phyloP scores from a whole-genome alignment of 2,113 vertebrate species.

The Turnix velox region DNA sequence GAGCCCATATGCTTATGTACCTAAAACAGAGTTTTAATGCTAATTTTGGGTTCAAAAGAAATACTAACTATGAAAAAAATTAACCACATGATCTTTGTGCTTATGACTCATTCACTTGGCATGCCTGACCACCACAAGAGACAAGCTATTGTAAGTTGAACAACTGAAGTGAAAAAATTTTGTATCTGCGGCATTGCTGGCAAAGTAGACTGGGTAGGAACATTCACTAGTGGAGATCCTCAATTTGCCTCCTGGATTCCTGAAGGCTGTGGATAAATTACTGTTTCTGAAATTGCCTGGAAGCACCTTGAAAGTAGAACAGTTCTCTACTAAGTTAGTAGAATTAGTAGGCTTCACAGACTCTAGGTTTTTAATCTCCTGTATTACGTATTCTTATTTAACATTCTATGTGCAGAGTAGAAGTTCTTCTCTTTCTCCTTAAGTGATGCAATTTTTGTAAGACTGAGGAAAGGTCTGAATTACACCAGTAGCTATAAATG shows the following conservation, averaged over 20 bases:
- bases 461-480: neutral
- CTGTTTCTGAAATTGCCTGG: neutral
- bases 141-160: neutral
- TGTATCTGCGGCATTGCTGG: neutral
- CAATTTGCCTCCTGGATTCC: neutral
- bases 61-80: neutral
- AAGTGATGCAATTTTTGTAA: neutral
- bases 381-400: neutral
- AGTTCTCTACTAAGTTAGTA: neutral
- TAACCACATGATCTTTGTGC: neutral
- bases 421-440: neutral
- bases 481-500: no score
- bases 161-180: neutral
- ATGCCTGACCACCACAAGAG: neutral
- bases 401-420: rapidly evolving
- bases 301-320: neutral
- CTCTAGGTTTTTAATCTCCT: neutral
- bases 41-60: neutral
- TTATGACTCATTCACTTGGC: neutral
- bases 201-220: neutral
- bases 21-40: neutral
- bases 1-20: neutral
- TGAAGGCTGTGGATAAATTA: neutral
- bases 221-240: neutral
- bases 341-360: neutral